Evolutionary conservation across 2,888 invertebrate genomes (phyloP).

Genomic region (Arrhopalites spinosus): DNA sequence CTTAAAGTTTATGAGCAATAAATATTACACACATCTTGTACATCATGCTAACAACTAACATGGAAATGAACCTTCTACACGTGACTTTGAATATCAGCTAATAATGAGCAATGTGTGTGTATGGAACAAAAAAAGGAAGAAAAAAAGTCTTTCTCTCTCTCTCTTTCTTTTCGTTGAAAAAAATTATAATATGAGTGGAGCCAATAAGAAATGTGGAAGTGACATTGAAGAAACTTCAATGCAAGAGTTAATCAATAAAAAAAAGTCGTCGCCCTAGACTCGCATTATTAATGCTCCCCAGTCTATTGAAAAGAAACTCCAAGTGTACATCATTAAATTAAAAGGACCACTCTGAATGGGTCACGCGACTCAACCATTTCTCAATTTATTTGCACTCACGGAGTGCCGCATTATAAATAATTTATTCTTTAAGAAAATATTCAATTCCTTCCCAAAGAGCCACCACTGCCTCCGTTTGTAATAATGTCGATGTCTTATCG

Average conservation of each 20-base stretch:
- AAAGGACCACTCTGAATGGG: constrained; percentile 23
- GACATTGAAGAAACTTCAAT: constrained; percentile 12
- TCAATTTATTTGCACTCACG: constrained; percentile 34
- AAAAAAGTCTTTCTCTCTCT: too few relatives aligned
- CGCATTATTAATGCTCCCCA: constrained; percentile 13
- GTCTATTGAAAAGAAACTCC: constrained; percentile 22
- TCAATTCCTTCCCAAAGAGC: constrained; percentile 10
- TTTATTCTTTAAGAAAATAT: constrained; percentile 29
- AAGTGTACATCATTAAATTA: constrained; percentile 30
- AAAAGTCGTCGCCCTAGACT: not conserved
- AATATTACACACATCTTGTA: too few relatives aligned
- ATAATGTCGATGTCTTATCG: constrained; percentile 9
- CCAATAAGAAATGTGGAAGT: not conserved
- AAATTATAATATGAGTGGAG: not conserved
- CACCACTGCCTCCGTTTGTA: not conserved
- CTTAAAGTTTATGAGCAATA: too few relatives aligned
- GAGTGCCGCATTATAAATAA: constrained; percentile 32
- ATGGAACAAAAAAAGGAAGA: too few relatives aligned
- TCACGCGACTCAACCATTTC: constrained; percentile 31
- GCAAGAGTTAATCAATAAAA: constrained; percentile 17
- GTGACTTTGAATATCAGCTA: too few relatives aligned
- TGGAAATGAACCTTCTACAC: too few relatives aligned
- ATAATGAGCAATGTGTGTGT: too few relatives aligned
- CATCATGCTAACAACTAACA: too few relatives aligned
- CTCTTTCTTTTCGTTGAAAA: too few relatives aligned